phyloP scores from a whole-genome alignment of 2,797 vertebrate genomes.

The Rhinatrema bivittatum region DNA sequence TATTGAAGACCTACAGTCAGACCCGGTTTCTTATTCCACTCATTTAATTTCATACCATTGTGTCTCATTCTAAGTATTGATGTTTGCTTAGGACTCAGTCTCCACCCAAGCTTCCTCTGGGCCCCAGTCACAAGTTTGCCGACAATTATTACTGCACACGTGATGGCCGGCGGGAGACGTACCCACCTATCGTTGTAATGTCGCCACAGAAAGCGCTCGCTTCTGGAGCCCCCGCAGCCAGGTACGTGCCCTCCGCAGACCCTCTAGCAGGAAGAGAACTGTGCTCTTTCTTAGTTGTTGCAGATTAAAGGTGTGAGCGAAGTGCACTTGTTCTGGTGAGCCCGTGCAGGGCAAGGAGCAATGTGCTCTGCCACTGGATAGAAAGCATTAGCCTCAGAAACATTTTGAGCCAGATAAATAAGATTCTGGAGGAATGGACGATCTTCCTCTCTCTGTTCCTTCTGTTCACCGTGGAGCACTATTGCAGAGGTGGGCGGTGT shows the following conservation, averaged over 20 bases:
- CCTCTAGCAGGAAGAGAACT: background rate
- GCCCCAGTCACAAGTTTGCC: conserved; percentile 81
- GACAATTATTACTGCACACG: conserved; percentile 78
- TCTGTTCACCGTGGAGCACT: too few species aligned
- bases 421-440: too few species aligned
- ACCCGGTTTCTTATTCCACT: background rate
- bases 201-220: conserved; percentile 68
- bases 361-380: too few species aligned
- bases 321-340: too few species aligned
- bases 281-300: background rate
- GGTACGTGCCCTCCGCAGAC: too few species aligned
- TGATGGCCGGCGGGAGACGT: conserved; percentile 76
- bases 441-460: too few species aligned
- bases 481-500: too few species aligned
- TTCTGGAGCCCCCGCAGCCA: conserved; percentile 26
- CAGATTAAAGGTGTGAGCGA: background rate
- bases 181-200: conserved; percentile 66
- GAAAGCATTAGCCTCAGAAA: too few species aligned
- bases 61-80: background rate
- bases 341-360: too few species aligned
- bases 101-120: conserved; percentile 75
- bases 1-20: too few species aligned
- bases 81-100: conserved; percentile 68
- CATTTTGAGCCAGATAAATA: too few species aligned
- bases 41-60: background rate